Conservation (phyloP, 2,113 vertebrate genomes). For the Syngnathus scovelli region DNA sequence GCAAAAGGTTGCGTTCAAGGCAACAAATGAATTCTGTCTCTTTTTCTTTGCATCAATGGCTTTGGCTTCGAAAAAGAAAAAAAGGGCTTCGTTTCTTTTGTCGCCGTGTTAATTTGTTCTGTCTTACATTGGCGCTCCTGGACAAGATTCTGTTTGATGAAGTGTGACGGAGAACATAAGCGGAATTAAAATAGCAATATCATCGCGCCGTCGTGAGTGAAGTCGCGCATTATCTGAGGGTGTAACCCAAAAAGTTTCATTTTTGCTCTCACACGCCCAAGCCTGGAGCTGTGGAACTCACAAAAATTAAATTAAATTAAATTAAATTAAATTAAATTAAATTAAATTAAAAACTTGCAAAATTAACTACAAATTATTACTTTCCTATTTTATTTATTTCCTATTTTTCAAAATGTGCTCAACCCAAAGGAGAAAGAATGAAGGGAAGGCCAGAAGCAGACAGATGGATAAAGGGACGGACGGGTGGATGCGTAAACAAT, state of each 20-base stretch:
- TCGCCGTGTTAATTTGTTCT: not conserved
- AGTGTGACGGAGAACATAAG: slow-evolving; percentile 6
- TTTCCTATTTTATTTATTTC: too few species aligned
- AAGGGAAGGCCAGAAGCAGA: not conserved
- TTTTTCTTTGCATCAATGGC: not conserved
- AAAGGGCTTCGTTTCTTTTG: not conserved
- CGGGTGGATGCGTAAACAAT: not conserved
- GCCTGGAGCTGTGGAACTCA: slow-evolving; percentile 5
- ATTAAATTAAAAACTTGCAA: not conserved
- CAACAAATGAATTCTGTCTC: slow-evolving; percentile 1
- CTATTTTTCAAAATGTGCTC: slow-evolving; percentile 13
- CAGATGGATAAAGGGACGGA: not conserved
- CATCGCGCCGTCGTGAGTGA: not conserved
- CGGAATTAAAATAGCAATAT: slow-evolving; percentile 5
- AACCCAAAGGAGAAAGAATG: slow-evolving; percentile 8
- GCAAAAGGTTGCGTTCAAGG: not conserved
- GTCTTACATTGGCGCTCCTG: slow-evolving; percentile 1
- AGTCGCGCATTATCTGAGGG: slow-evolving; percentile 9
- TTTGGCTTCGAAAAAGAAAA: not conserved
- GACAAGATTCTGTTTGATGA: not conserved
- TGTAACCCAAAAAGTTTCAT: slow-evolving; percentile 10
- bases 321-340: too few species aligned
- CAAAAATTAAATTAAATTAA: not conserved
- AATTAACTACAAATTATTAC: too few species aligned
- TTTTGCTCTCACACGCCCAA: slow-evolving; percentile 15